A percentile compares a stretch with the other conserved stretches of the same genome.
Conservation (phyloP, 2,888 invertebrate genomes). For the Caenorhabditis parvicauda region DNA sequence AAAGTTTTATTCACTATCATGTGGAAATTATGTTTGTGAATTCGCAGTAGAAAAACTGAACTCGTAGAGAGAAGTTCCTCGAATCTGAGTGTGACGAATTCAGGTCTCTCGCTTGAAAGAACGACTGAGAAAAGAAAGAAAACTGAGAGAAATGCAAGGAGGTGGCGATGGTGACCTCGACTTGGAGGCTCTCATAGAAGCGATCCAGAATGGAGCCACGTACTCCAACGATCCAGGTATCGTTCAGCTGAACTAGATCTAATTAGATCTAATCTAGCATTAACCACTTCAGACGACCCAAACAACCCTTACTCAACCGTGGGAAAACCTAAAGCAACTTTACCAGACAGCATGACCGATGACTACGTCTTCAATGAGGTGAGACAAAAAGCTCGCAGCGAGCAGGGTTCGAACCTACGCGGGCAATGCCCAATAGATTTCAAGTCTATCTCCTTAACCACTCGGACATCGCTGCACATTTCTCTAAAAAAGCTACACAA, state of each 20-base stretch:
- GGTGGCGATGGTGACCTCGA: conserved; percentile 46
- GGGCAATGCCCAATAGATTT: conserved; percentile 73
- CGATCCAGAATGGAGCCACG: conserved; percentile 35
- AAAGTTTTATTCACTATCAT: too few species aligned
- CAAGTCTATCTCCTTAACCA: conserved; percentile 72
- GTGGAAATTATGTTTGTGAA: too few species aligned
- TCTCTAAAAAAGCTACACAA: too few species aligned
- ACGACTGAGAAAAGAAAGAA: conserved; percentile 39
- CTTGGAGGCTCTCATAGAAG: conserved; percentile 42
- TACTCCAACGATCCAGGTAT: not conserved
- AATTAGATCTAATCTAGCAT: conserved; percentile 1
- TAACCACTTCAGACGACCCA: conserved; percentile 5
- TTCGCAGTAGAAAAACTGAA: too few species aligned
- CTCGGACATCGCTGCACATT: conserved; percentile 67
- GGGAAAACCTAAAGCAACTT: conserved; percentile 2
- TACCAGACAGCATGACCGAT: conserved; percentile 29
- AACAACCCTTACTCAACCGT: not conserved
- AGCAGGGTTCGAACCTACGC: conserved; percentile 73
- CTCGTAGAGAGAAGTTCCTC: too few species aligned
- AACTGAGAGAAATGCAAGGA: conserved; percentile 31
- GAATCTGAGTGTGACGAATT: too few species aligned
- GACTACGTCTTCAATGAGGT: conserved; percentile 42
- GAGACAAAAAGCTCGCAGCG: too few species aligned
- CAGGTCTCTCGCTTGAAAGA: conserved; percentile 48
- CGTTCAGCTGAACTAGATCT: not conserved